These are phyloP conservation scores for Gymnothorax reevesii DNA, from an alignment of 2,797 vertebrate species.

Conservation along the genomic window DNA sequence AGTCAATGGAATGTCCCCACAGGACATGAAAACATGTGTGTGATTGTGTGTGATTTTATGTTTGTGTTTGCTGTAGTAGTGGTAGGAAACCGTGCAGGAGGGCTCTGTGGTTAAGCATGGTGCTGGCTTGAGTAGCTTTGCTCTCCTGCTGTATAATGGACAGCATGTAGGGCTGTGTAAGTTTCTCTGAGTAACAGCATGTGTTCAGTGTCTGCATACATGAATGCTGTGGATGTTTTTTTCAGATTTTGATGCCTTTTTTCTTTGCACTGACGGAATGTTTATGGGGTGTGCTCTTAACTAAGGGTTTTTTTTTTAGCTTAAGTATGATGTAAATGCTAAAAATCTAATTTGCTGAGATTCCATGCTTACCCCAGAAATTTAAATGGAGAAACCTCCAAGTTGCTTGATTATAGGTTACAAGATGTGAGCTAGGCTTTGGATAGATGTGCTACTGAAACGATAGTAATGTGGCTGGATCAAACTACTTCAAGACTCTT, in stretches of 20 bases:
- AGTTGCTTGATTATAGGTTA: conserved; percentile 16
- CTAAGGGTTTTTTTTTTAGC: neutral
- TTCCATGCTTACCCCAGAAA: neutral
- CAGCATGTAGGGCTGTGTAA: no score
- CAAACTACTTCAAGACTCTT: neutral
- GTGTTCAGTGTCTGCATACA: neutral
- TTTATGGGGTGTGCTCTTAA: neutral
- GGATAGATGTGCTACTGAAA: neutral
- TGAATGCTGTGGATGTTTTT: neutral
- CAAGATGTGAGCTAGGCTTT: neutral
- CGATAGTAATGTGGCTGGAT: neutral
- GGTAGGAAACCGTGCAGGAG: neutral
- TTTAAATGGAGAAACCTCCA: neutral
- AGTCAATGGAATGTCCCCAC: no score
- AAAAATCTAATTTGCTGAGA: neutral
- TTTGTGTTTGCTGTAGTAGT: neutral
- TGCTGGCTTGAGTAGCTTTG: neutral
- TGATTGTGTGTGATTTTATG: neutral
- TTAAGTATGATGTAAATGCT: neutral
- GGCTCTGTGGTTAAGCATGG: neutral
- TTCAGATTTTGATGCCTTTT: neutral
- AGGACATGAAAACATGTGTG: no score
- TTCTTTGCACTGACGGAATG: neutral
- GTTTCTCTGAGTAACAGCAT: neutral
- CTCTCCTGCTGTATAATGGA: neutral